Evolutionary conservation across 2,797 vertebrate species (phyloP).

Genomic region (Scolopax rusticola): DNA sequence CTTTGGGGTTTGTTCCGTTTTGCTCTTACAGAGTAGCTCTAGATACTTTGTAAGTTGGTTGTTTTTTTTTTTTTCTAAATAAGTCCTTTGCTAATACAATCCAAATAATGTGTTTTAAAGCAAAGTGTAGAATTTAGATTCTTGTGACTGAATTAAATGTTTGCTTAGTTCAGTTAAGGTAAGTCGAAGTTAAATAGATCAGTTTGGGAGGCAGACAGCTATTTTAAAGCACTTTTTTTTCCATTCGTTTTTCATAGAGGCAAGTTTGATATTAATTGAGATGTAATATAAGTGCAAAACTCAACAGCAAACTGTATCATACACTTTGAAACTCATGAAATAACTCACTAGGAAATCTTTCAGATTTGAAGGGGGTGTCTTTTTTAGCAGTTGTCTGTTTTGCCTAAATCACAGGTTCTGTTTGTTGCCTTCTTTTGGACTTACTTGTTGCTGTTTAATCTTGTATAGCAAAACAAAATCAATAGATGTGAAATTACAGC

Average conservation of each 20-base stretch:
- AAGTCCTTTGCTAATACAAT: not conserved
- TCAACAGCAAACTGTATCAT: not conserved
- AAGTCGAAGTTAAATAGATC: not conserved
- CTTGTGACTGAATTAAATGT: not conserved
- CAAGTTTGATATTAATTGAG: not conserved
- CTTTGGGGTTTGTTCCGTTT: not conserved
- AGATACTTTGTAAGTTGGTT: not conserved
- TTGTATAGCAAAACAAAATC: not conserved
- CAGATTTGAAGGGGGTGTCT: not conserved
- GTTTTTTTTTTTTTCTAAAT: not conserved
- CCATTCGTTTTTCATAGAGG: not conserved
- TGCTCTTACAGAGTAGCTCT: not conserved
- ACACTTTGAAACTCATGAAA: not conserved
- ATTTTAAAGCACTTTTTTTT: not conserved
- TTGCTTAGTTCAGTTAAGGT: not conserved
- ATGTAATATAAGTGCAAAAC: not conserved
- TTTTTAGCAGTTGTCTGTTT: not conserved
- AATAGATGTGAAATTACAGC: not conserved
- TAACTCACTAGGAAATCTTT: not conserved
- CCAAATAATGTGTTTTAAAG: not conserved
- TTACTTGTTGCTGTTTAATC: not conserved
- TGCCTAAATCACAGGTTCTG: not conserved
- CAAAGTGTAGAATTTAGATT: not conserved
- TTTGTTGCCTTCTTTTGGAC: not conserved
- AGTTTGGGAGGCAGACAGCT: not conserved